These are phyloP conservation scores for Pogonognathellus flavescens DNA, from an alignment of 1,140 invertebrate genomes.

Conservation along the genomic window DNA sequence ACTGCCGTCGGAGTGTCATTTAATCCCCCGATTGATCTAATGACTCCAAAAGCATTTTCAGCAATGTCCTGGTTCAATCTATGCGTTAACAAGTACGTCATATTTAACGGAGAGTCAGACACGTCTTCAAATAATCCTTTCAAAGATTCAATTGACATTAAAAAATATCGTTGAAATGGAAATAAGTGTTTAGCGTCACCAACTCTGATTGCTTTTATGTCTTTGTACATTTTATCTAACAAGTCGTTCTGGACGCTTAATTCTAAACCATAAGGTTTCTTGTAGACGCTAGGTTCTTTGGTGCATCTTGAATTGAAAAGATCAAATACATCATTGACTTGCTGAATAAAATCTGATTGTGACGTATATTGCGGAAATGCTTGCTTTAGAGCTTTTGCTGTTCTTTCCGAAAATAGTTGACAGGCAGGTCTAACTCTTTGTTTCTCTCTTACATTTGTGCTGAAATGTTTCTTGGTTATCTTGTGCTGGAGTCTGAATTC, in stretches of 20 bases:
- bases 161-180: background rate
- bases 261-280: background rate
- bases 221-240: background rate
- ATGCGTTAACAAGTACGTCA: background rate
- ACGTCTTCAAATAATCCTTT: background rate
- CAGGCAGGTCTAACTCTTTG: background rate
- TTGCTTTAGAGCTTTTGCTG: background rate
- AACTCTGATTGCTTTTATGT: background rate
- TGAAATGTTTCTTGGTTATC: background rate
- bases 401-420: background rate
- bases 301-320: background rate
- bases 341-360: background rate
- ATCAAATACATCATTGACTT: conserved; percentile 1
- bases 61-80: background rate
- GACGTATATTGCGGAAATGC: background rate
- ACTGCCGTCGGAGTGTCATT: conserved; percentile 2
- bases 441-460: background rate
- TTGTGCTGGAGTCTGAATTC: background rate
- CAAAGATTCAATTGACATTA: background rate
- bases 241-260: background rate
- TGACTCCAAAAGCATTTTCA: background rate
- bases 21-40: background rate
- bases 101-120: background rate
- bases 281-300: background rate
- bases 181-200: background rate